These are phyloP conservation scores for Helogale parvula DNA, from an alignment of 2,113 vertebrate genomes.

Conservation along the genomic window DNA sequence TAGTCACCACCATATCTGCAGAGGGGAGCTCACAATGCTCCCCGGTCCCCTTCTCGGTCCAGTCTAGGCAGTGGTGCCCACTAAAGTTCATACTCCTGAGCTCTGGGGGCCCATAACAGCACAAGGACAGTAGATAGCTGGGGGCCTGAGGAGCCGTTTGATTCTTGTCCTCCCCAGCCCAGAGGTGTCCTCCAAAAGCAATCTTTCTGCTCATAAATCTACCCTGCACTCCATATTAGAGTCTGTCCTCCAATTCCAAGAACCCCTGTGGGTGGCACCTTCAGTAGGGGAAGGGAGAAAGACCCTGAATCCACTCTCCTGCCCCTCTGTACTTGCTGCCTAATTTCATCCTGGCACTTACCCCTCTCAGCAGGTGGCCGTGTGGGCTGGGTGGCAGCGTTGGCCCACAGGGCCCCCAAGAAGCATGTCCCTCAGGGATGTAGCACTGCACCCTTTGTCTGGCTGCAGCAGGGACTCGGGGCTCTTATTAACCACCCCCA, in stretches of 20 bases:
- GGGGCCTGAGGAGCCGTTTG: not conserved
- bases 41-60: not conserved
- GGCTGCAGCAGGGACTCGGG: not conserved
- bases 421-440: not conserved
- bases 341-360: conserved; percentile 22
- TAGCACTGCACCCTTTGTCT: conserved; percentile 65
- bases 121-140: not conserved
- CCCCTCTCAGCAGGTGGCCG: not conserved
- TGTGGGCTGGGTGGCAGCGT: not conserved
- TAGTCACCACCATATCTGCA: not conserved
- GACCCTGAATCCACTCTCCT: not conserved
- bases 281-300: not conserved
- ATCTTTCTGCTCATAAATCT: not conserved
- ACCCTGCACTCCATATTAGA: not conserved
- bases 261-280: not conserved
- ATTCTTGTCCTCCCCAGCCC: not conserved
- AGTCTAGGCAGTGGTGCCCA: not conserved
- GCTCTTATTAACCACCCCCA: conserved; percentile 68
- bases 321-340: not conserved
- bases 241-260: not conserved
- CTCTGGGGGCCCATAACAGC: not conserved
- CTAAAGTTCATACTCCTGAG: not conserved
- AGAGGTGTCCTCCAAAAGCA: not conserved
- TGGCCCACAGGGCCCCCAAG: not conserved
- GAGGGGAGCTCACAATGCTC: not conserved